Conservation (phyloP, 2,888 invertebrate species). For the Diaperis boleti region DNA sequence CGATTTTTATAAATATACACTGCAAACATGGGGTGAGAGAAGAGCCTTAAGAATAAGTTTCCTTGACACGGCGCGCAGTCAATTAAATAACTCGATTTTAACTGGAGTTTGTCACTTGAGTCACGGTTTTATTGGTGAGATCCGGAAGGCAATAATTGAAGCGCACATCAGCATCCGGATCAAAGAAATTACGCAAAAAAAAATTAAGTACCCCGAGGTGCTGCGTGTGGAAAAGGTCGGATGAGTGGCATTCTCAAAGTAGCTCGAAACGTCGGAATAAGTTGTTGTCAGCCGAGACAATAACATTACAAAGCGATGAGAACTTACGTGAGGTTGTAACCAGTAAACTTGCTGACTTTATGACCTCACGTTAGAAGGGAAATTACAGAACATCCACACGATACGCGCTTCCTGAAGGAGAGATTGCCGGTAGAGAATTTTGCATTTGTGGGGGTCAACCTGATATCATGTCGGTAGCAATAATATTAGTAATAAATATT, state of each 20-base stretch:
- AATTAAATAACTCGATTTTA: too few species aligned
- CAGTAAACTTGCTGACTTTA: constrained; percentile 38
- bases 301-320: constrained; percentile 41
- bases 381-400: constrained; percentile 37
- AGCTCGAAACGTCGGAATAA: constrained; percentile 24
- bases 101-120: neutral
- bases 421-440: neutral
- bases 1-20: too few species aligned
- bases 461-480: too few species aligned
- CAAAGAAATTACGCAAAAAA: constrained; percentile 9
- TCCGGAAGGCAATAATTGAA: constrained; percentile 2
- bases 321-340: constrained; percentile 32
- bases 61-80: too few species aligned
- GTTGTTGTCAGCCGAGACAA: constrained; percentile 30
- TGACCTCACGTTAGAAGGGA: constrained; percentile 34
- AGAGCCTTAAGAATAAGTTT: too few species aligned
- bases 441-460: too few species aligned
- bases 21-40: too few species aligned
- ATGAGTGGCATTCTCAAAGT: constrained; percentile 14
- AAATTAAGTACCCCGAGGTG: constrained; percentile 10
- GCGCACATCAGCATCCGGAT: constrained; percentile 18
- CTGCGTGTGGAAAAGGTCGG: constrained; percentile 1
- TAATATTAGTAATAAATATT: too few species aligned
- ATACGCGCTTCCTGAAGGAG: constrained; percentile 16
- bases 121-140: constrained; percentile 22